These are phyloP conservation scores for Parauchenoglanis ngamensis DNA, from an alignment of 2,797 vertebrate species.

Conservation along the genomic window DNA sequence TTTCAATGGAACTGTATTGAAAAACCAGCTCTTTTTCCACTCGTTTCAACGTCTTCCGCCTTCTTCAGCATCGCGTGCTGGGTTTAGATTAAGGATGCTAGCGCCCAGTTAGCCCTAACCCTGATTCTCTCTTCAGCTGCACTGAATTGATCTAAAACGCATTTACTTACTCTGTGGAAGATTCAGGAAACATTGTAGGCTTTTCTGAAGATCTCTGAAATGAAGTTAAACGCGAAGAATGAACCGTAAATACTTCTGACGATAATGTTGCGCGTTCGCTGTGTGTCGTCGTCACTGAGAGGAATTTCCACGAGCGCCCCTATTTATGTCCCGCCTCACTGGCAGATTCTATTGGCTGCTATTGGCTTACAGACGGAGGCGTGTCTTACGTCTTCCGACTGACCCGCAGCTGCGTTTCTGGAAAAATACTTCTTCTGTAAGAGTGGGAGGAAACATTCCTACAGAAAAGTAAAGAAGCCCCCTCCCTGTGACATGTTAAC, in stretches of 20 bases:
- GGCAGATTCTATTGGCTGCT: no score
- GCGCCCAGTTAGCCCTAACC: neutral
- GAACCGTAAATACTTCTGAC: neutral
- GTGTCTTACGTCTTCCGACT: neutral
- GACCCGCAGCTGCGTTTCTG: neutral
- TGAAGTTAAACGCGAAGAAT: neutral
- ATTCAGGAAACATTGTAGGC: neutral
- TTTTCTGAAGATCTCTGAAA: neutral
- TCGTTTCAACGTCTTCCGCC: constrained; percentile 18
- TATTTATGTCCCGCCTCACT: neutral
- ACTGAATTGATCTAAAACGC: neutral
- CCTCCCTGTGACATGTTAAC: neutral
- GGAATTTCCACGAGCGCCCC: neutral
- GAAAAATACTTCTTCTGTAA: no score
- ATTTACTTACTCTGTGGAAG: neutral
- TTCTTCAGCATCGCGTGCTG: neutral
- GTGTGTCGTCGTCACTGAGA: neutral
- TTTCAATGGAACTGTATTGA: neutral
- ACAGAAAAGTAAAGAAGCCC: no score
- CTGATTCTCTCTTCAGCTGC: neutral
- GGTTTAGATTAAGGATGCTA: neutral
- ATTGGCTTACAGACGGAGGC: neutral
- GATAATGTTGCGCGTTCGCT: neutral
- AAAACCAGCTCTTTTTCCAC: neutral
- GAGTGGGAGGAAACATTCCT: neutral